Evolutionary conservation across 2,888 invertebrate genomes (phyloP).

Genomic region (Chrysomela aeneicollis): DNA sequence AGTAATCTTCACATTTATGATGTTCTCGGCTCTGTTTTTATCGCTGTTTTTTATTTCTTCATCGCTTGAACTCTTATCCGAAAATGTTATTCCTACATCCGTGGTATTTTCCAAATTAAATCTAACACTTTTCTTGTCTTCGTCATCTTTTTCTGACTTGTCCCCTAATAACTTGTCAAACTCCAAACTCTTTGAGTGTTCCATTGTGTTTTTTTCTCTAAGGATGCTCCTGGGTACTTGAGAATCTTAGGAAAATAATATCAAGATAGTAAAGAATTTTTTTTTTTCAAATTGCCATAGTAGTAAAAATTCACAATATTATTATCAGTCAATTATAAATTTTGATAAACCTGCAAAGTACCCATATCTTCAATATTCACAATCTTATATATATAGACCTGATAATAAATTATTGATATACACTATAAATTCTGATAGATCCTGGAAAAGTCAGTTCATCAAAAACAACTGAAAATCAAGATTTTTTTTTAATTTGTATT

Average conservation of each 20-base stretch:
- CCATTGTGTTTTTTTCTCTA: slow-evolving; percentile 65
- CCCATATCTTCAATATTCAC: no score
- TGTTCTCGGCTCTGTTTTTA: slow-evolving; percentile 46
- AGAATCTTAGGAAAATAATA: slow-evolving; percentile 24
- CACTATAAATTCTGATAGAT: no score
- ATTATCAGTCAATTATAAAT: no score
- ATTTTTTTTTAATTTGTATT: no score
- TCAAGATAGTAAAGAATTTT: background rate
- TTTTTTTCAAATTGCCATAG: slow-evolving; percentile 24
- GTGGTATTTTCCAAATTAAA: slow-evolving; percentile 67
- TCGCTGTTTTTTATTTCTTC: slow-evolving; percentile 49
- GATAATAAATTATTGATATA: no score
- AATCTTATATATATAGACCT: no score
- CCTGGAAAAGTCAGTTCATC: no score
- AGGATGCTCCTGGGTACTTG: slow-evolving; percentile 68
- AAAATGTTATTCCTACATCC: slow-evolving; percentile 59
- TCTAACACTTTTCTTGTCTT: slow-evolving; percentile 79
- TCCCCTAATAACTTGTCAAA: slow-evolving; percentile 51
- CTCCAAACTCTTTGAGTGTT: slow-evolving; percentile 55
- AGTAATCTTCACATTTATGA: slow-evolving; percentile 52
- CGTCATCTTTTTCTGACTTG: slow-evolving; percentile 67
- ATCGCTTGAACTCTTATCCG: slow-evolving; percentile 56
- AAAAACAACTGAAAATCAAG: no score
- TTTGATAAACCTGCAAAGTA: no score
- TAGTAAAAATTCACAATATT: no score